These are phyloP conservation scores for Amphiprion clarkii DNA, from an alignment of 2,797 vertebrate species.

Conservation along the genomic window DNA sequence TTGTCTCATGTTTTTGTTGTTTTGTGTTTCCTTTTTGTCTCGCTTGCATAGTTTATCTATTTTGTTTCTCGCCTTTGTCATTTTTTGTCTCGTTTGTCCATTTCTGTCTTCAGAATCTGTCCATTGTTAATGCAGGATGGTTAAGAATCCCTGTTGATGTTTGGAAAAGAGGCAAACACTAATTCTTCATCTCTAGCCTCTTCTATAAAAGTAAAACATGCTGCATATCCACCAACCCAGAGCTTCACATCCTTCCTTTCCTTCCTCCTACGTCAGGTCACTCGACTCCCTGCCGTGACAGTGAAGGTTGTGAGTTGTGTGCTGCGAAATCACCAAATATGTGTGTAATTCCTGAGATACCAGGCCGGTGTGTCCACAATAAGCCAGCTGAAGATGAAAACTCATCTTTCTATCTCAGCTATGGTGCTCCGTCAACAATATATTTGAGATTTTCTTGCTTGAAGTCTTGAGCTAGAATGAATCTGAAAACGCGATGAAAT, in stretches of 20 bases:
- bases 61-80: too few species aligned
- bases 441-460: background rate
- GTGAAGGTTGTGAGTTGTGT: background rate
- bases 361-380: slow-evolving; percentile 7
- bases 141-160: background rate
- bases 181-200: background rate
- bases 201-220: background rate
- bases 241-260: background rate
- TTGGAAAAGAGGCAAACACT: background rate
- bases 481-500: too few species aligned
- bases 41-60: too few species aligned
- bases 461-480: too few species aligned
- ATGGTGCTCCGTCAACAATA: too few species aligned
- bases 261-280: background rate
- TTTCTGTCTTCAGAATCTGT: too few species aligned
- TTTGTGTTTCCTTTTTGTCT: too few species aligned
- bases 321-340: background rate
- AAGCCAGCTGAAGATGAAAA: background rate
- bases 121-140: too few species aligned
- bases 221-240: background rate
- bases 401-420: background rate
- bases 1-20: too few species aligned
- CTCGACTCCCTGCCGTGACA: background rate
- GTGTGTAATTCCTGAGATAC: background rate
- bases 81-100: too few species aligned